phyloP scores from a whole-genome alignment of 2,113 vertebrate species.

The Phodopus roborovskii region DNA sequence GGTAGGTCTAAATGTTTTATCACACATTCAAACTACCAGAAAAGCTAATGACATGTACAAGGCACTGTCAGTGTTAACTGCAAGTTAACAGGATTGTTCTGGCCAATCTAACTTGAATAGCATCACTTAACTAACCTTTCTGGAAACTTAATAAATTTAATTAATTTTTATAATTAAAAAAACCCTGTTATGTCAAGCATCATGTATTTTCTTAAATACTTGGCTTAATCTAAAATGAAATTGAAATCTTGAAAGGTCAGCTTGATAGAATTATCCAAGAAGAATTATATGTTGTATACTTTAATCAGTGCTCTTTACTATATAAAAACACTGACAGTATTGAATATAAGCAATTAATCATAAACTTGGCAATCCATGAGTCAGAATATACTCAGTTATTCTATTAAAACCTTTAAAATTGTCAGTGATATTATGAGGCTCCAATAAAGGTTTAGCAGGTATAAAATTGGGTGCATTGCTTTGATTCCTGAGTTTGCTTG shows the following conservation, averaged over 20 bases:
- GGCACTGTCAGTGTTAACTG: not conserved
- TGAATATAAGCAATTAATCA: constrained; percentile 14
- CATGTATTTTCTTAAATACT: constrained; percentile 37
- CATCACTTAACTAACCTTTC: constrained; percentile 21
- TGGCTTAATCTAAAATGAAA: constrained; percentile 40
- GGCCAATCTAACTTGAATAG: not conserved
- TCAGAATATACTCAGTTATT: not conserved
- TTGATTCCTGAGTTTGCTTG: not conserved
- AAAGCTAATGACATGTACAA: not conserved
- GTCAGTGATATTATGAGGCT: not conserved
- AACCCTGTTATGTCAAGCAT: not conserved
- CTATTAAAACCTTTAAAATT: not conserved
- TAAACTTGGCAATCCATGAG: not conserved
- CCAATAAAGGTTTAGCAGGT: not conserved
- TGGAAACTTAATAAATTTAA: not conserved
- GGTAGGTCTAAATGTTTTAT: not conserved
- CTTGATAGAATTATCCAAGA: constrained; percentile 43
- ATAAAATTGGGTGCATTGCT: not conserved
- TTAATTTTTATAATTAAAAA: constrained; percentile 53
- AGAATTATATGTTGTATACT: not conserved
- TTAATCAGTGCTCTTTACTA: not conserved
- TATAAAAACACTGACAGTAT: not conserved
- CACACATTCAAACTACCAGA: not conserved
- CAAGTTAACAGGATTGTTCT: not conserved
- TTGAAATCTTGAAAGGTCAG: constrained; percentile 48